These are phyloP conservation scores for Macrosteles quadrilineatus DNA, from an alignment of 1,140 invertebrate species.

Conservation along the genomic window DNA sequence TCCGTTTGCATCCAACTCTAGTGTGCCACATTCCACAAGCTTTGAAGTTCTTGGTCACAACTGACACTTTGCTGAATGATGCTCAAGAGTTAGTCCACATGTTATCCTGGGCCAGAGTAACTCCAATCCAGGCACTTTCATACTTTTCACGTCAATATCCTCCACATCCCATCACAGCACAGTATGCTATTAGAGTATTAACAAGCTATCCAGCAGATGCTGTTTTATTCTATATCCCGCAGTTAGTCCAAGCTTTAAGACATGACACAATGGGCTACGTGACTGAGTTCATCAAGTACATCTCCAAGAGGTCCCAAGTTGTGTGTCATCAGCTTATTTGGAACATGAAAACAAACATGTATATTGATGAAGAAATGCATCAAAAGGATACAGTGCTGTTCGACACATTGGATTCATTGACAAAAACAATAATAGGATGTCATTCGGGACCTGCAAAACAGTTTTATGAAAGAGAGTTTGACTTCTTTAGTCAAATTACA, in stretches of 20 bases:
- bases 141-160: constrained; percentile 96
- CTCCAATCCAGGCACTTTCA: constrained; percentile 88
- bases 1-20: constrained; percentile 73
- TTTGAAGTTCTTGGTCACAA: constrained; percentile 87
- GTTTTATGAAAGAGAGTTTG: constrained; percentile 97
- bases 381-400: constrained; percentile 78
- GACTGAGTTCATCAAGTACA: constrained; percentile 92
- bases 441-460: constrained; percentile 90
- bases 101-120: constrained; percentile 89
- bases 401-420: constrained; percentile 78
- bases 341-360: constrained; percentile 99
- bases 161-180: constrained; percentile 94
- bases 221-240: constrained; percentile 96
- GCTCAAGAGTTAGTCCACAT: constrained; percentile 89
- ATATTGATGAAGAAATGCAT: constrained; percentile 93
- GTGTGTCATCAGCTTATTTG: constrained; percentile 98
- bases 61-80: constrained; percentile 85
- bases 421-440: constrained; percentile 75
- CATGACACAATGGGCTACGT: constrained; percentile 99
- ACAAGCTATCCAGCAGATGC: constrained; percentile 90
- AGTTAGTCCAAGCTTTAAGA: constrained; percentile 94
- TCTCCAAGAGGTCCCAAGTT: constrained; percentile 88
- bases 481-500: constrained; percentile 97
- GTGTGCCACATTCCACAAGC: constrained; percentile 92
- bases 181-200: constrained; percentile 92